These are phyloP conservation scores for Ancistrus triradiatus DNA, from an alignment of 2,113 vertebrate genomes.

Conservation along the genomic window DNA sequence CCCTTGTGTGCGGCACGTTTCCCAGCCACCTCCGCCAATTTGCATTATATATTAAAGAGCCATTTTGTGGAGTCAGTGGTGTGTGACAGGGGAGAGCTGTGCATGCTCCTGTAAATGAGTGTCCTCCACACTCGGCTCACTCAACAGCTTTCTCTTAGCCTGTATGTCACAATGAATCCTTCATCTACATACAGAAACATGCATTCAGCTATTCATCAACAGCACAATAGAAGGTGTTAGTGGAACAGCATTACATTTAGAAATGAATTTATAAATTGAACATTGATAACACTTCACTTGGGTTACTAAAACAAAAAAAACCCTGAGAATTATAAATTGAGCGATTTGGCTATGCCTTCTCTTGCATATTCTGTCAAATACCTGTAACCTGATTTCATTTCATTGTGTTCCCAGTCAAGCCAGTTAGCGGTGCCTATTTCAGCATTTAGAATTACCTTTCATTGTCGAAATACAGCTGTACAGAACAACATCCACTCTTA, in stretches of 20 bases:
- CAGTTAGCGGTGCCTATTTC: no score
- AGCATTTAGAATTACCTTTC: no score
- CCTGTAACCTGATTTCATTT: no score
- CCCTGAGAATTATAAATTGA: no score
- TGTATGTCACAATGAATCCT: conserved; percentile 18
- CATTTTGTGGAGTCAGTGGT: conserved; percentile 36
- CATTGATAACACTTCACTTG: no score
- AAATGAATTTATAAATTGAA: no score
- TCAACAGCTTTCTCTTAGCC: not conserved
- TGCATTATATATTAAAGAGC: conserved; percentile 35
- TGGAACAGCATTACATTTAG: not conserved
- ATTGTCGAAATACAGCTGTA: no score
- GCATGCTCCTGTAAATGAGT: conserved; percentile 32
- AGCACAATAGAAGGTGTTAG: conserved; percentile 43
- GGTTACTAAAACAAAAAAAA: no score
- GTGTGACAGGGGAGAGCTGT: conserved; percentile 28
- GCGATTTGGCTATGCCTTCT: no score
- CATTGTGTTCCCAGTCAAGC: no score
- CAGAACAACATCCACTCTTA: no score
- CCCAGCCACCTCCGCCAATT: conserved; percentile 41
- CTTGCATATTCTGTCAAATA: no score
- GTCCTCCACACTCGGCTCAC: conserved; percentile 20
- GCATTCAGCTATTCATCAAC: conserved; percentile 25
- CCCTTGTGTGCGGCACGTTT: conserved; percentile 16
- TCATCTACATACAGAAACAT: conserved; percentile 22